Evolutionary conservation across 2,888 invertebrate genomes (phyloP).

Genomic region (Orthosia cruda): DNA sequence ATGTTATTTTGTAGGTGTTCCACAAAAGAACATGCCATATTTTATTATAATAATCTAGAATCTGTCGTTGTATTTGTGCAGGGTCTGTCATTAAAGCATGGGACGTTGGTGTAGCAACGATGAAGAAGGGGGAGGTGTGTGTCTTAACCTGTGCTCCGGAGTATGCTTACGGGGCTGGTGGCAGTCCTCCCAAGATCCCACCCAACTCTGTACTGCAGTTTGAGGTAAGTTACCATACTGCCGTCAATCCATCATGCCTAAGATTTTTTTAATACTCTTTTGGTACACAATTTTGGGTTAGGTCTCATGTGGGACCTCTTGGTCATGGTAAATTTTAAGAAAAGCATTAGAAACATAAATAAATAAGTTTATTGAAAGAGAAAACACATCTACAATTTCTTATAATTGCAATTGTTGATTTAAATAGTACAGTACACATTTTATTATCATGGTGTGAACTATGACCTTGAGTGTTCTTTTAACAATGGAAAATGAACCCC

Average conservation of each 20-base stretch:
- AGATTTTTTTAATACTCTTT: too few species aligned
- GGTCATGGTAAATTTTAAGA: too few species aligned
- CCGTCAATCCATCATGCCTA: not conserved
- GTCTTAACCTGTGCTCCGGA: slow-evolving; percentile 96
- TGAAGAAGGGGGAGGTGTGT: slow-evolving; percentile 97
- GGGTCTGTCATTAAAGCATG: slow-evolving; percentile 97
- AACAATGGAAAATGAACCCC: too few species aligned
- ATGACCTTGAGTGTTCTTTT: too few species aligned
- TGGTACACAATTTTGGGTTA: too few species aligned
- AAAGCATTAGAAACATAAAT: too few species aligned
- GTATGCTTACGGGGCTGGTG: slow-evolving; percentile 97
- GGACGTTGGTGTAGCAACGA: slow-evolving; percentile 98
- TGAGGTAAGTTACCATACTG: slow-evolving; percentile 92
- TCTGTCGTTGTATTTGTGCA: slow-evolving; percentile 73
- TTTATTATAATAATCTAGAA: not conserved
- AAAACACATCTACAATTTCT: too few species aligned
- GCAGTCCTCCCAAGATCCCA: slow-evolving; percentile 97
- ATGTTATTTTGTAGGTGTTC: not conserved
- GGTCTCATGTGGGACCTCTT: not conserved
- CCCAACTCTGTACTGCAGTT: slow-evolving; percentile 97
- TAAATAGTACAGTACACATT: too few species aligned
- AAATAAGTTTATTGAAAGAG: too few species aligned
- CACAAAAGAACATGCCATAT: not conserved
- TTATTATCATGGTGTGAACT: too few species aligned
- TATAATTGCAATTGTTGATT: too few species aligned